Evolutionary conservation across 2,888 invertebrate species (phyloP).

Genomic region (Cyclophora albipunctata): DNA sequence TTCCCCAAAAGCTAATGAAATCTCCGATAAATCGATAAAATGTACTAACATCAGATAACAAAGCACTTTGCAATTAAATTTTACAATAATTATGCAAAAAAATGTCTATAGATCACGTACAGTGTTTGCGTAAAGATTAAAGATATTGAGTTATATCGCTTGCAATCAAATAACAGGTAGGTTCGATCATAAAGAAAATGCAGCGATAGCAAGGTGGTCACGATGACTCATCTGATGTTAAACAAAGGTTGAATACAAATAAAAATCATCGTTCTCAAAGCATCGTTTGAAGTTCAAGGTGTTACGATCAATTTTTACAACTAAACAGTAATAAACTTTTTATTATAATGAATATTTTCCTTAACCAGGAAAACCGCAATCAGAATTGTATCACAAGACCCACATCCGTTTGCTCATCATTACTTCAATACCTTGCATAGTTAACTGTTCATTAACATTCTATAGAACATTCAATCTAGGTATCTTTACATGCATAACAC

Average conservation of each 20-base stretch:
- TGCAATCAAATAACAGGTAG: neutral
- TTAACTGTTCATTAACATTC: too few species aligned
- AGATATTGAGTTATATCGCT: conserved; percentile 3
- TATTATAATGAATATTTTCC: neutral
- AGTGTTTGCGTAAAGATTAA: conserved; percentile 13
- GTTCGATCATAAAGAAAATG: neutral
- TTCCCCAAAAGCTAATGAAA: conserved; percentile 36
- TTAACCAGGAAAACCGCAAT: neutral
- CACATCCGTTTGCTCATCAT: too few species aligned
- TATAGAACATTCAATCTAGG: too few species aligned
- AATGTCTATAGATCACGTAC: conserved; percentile 15
- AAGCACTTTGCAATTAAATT: conserved; percentile 7
- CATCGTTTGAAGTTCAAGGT: neutral
- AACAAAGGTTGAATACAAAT: conserved; percentile 1
- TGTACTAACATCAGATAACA: conserved; percentile 19
- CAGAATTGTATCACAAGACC: too few species aligned
- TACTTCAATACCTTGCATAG: too few species aligned
- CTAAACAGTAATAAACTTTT: neutral
- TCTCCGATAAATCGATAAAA: conserved; percentile 28
- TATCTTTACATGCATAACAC: too few species aligned
- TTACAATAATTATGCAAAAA: conserved; percentile 10
- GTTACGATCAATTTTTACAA: neutral
- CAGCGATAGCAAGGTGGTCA: conserved; percentile 6
- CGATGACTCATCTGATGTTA: conserved; percentile 1
- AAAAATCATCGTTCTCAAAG: neutral